Conservation (phyloP, 2,888 invertebrate species). For the Lepetodrilus schrolli region DNA sequence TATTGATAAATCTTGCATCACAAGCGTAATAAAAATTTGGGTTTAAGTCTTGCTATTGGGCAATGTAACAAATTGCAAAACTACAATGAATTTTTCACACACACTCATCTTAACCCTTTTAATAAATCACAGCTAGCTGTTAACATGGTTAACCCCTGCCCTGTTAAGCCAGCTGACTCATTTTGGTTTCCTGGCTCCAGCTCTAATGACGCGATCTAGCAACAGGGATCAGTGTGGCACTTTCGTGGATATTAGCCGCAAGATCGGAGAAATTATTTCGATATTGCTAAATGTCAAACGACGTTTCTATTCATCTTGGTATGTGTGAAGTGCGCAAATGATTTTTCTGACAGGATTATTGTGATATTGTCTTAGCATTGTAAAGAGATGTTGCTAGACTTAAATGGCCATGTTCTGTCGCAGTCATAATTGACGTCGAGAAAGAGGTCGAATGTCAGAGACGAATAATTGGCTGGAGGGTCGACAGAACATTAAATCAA, state of each 20-base stretch:
- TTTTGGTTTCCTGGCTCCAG: neutral
- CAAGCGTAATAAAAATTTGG: too few relatives aligned
- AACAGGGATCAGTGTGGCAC: neutral
- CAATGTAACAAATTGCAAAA: constrained; percentile 8
- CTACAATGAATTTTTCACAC: constrained; percentile 24
- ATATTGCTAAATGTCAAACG: neutral
- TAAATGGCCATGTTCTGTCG: neutral
- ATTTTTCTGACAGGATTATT: neutral
- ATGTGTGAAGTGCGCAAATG: neutral
- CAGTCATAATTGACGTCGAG: neutral
- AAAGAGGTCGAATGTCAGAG: neutral
- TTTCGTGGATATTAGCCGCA: neutral
- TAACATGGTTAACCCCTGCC: constrained; percentile 9
- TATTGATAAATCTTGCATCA: too few relatives aligned
- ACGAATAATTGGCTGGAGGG: constrained; percentile 22
- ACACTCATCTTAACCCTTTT: constrained; percentile 25
- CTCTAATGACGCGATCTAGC: neutral
- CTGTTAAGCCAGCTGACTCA: neutral
- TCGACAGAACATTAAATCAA: constrained; percentile 18
- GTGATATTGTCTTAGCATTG: neutral
- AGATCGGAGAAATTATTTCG: constrained; percentile 4
- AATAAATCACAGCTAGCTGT: constrained; percentile 27
- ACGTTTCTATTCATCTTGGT: neutral
- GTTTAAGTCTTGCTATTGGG: neutral
- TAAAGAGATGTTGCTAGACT: neutral